phyloP scores from a whole-genome alignment of 2,888 invertebrate genomes.

The Drosophila conformis region DNA sequence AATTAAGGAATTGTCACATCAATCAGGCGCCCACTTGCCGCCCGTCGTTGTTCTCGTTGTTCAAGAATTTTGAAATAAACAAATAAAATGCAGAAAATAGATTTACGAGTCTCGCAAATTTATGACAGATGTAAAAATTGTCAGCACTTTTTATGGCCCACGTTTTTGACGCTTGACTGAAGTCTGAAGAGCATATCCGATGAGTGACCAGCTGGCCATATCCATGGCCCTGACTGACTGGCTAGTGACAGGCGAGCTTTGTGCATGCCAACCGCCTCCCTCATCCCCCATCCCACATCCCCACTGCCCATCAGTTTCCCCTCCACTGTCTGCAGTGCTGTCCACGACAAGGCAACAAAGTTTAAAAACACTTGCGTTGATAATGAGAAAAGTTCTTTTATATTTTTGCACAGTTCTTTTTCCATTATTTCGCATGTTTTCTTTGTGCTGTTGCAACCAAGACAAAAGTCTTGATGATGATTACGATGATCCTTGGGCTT shows the following conservation, averaged over 20 bases:
- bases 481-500: slow-evolving; percentile 67
- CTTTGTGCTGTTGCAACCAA: slow-evolving; percentile 41
- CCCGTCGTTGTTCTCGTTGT: slow-evolving; percentile 26
- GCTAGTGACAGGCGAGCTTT: slow-evolving; percentile 13
- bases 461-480: slow-evolving; percentile 59
- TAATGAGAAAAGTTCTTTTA: slow-evolving; percentile 70
- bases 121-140: slow-evolving; percentile 79
- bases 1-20: slow-evolving; percentile 82
- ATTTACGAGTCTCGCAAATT: slow-evolving; percentile 73
- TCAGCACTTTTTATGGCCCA: slow-evolving; percentile 62
- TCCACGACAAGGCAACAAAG: slow-evolving; percentile 29
- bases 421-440: slow-evolving; percentile 51
- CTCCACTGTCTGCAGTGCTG: background rate
- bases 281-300: background rate
- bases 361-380: slow-evolving; percentile 69
- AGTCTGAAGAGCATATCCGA: slow-evolving; percentile 41
- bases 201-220: slow-evolving; percentile 61
- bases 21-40: slow-evolving; percentile 78
- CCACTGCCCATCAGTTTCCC: background rate
- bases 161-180: slow-evolving; percentile 56
- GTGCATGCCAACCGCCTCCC: slow-evolving; percentile 4
- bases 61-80: slow-evolving; percentile 72
- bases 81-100: slow-evolving; percentile 79
- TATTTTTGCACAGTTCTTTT: slow-evolving; percentile 25
- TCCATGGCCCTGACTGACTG: slow-evolving; percentile 49